Base-by-base conservation (phyloP, 2,888 invertebrate genomes). In the Melinaea menophilus region DNA sequence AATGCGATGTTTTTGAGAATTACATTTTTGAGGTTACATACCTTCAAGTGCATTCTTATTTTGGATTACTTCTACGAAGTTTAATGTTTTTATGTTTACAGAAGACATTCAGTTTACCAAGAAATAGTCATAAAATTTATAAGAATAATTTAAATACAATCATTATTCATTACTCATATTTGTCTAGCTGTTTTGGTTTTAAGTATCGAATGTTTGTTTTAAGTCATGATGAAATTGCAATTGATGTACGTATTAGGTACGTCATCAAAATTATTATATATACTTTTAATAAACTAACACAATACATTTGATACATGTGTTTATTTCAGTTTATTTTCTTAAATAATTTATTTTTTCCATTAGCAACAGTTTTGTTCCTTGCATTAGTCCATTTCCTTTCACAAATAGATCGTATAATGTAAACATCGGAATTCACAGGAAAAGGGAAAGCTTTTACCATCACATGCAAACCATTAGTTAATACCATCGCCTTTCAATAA, bases 381-480 rank as follows among this genome's bases (percentile, higher is more conserved):
- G 3, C 12, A 48, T 3, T 22, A 22, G 22, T 48, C 11, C 31
- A 51, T 51, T 13, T 48, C 22, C 55, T n/a, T 45, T 57, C 57
- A 37, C 46, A 58, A 60, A 60, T 60, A 58, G 55, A 60, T 59
- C 62, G 59, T 62, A 67, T 69, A 73, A 71, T 67, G 72, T 74
- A 76, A 75, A 75, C 72, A 73, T 60, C 65, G 66, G 51, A 69
- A 67, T 64, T 68, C 69, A 62, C 63, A 60, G 64, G 67, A 69
- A 64, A 59, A 60, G 61, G 64, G 67, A 70, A 63, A 58, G 61
- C 63, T 69, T 67, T 68, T 69, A 61, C 68, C 62, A 58, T 54
- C 56, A 22, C 56, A 34, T 54, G 60, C 46, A 59, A 12, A 35
- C 63, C 63, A 66, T 67, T 67, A 61, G 56, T 64, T 63, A 62